Evolutionary conservation across 2,888 invertebrate species (phyloP).

Genomic region (Pollenia labialis): DNA sequence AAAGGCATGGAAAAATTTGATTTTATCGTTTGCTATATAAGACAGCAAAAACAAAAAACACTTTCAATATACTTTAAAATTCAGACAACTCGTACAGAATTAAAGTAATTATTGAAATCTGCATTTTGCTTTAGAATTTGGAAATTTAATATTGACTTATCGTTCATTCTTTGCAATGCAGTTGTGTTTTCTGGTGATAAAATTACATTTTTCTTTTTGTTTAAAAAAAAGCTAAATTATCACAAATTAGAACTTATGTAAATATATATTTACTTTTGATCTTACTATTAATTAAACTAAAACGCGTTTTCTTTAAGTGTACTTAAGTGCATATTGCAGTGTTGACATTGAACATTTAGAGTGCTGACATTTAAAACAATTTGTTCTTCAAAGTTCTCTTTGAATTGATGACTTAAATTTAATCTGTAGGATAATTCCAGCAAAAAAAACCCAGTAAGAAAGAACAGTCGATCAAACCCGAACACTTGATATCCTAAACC

Average conservation of each 20-base stretch:
- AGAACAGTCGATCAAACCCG: too few relatives aligned
- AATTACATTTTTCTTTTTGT: constrained; percentile 76
- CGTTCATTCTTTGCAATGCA: constrained; percentile 79
- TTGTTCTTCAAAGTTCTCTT: constrained; percentile 8
- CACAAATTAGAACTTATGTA: constrained; percentile 79
- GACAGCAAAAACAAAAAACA: constrained; percentile 76
- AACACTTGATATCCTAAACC: too few relatives aligned
- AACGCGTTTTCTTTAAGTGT: constrained; percentile 45
- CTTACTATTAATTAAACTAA: background rate
- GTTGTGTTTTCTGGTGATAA: constrained; percentile 79
- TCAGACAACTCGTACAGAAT: constrained; percentile 83
- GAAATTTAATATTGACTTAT: background rate
- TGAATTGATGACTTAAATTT: background rate
- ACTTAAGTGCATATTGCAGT: constrained; percentile 56
- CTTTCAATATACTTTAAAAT: constrained; percentile 78
- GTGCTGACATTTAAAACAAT: constrained; percentile 33
- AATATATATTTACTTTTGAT: background rate
- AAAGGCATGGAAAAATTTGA: constrained; percentile 19
- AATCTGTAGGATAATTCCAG: too few relatives aligned
- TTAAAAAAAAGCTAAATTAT: constrained; percentile 60
- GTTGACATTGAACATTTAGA: constrained; percentile 64
- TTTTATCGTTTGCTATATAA: constrained; percentile 56
- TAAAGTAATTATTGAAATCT: constrained; percentile 79
- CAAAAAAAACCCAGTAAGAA: too few relatives aligned
- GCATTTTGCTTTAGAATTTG: constrained; percentile 78